Evolutionary conservation across 1,140 invertebrate genomes (phyloP), one percentile per base, ranked within the genome.

Genomic region (Polypedilum vanderplanki): DNA sequence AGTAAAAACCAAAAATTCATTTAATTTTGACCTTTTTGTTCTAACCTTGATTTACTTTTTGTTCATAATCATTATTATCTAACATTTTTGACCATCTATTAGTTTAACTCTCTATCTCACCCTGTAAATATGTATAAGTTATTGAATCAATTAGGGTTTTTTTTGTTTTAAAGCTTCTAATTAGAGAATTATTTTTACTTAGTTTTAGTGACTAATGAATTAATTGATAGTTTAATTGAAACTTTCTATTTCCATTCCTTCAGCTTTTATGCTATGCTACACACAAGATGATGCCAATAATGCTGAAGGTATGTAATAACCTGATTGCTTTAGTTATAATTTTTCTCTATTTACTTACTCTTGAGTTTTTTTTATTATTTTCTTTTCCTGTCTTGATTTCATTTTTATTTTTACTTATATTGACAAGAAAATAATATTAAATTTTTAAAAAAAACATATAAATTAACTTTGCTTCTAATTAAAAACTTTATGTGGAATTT

Each of bases 221-320:
- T 41, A 41, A 40, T 40, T 33, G 24, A 40, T 15, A 73, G 10
- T 40, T 40, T 40, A 74, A 40, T 74, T 41, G 20, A 57, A 15
- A 74, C 17, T 57, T 33, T 57, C 40, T 57, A 73, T 33, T 41
- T 75, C 33, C 65, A 57, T 73, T 22, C 65, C 64, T 67, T 67
- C 88, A 94, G 92, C 91, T 84, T 93, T 93, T 88, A 93, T 94
- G 92, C 88, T 93, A 85, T 94, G 92, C 87, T 94, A 94, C 87
- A 93, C 92, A 80, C 91, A 93, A 87, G 92, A 94, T 85, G 92
- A 93, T 85, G 88, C 91, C 79, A 92, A 91, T 57, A 57, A 57
- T 85, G 88, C 90, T 79, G 91, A 94, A 91, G 92, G 92, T 93
- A 91, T 88, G 88, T 86, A 84, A 70, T 22, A 70, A 18, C 65